Conservation (phyloP, 92 coral and sea anemone genomes). For the Paragorgia papillata region DNA sequence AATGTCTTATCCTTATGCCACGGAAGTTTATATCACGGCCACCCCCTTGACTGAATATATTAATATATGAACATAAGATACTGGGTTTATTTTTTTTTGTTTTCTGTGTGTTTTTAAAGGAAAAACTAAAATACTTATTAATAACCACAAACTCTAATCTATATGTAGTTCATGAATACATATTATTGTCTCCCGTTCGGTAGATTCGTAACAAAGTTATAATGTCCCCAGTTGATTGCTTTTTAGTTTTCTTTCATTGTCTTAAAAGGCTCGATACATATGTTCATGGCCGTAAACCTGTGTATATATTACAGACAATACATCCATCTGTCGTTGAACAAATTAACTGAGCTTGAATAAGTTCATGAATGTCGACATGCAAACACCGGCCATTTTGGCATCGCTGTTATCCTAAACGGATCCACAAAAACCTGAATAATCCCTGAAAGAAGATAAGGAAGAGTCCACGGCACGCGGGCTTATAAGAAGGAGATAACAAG, state of each 20-base stretch:
- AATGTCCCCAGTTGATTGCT: neutral
- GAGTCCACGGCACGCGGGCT: neutral
- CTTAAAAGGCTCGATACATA: constrained; percentile 17
- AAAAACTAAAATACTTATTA: too few relatives aligned
- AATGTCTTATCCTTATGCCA: too few relatives aligned
- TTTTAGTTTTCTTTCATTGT: constrained; percentile 12
- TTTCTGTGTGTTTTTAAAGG: too few relatives aligned
- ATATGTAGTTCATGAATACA: too few relatives aligned
- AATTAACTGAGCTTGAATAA: constrained; percentile 37
- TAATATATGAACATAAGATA: too few relatives aligned
- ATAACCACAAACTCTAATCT: neutral
- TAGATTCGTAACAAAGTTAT: constrained; percentile 6
- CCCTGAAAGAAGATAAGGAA: neutral
- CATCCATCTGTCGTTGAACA: constrained; percentile 43
- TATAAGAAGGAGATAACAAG: neutral
- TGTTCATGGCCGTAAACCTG: constrained; percentile 30
- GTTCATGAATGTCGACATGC: constrained; percentile 35
- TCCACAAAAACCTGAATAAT: neutral
- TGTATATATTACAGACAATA: constrained; percentile 32
- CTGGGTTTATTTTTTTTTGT: too few relatives aligned
- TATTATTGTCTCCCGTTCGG: too few relatives aligned
- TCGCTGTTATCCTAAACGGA: constrained; percentile 3
- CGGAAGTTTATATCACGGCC: too few relatives aligned
- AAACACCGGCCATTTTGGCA: constrained; percentile 22
- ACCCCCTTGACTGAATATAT: too few relatives aligned